Conservation (phyloP, 2,888 invertebrate species). For the Yponomeuta sedellus region DNA sequence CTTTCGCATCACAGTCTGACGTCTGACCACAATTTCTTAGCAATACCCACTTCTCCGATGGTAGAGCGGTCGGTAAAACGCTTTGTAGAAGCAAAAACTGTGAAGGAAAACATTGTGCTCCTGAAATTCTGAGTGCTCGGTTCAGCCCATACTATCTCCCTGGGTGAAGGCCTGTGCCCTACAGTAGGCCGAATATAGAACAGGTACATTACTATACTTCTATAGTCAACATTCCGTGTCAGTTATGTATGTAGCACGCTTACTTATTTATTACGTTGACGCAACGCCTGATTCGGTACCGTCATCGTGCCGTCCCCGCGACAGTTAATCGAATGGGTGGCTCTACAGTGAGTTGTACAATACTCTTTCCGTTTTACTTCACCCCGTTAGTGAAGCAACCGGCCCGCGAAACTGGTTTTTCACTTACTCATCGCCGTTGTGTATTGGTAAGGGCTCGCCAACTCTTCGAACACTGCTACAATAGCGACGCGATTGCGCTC, state of each 20-base stretch:
- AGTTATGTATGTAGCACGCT: conserved; percentile 47
- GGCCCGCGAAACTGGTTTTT: neutral
- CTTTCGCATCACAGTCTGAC: too few relatives aligned
- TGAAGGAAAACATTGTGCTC: too few relatives aligned
- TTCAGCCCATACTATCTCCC: too few relatives aligned
- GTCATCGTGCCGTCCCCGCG: neutral
- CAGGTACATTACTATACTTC: neutral
- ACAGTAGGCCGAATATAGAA: neutral
- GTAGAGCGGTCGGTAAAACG: too few relatives aligned
- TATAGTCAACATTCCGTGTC: conserved; percentile 9
- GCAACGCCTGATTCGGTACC: conserved; percentile 7
- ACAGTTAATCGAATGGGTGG: neutral
- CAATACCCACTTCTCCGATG: too few relatives aligned
- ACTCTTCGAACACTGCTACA: neutral
- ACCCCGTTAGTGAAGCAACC: neutral
- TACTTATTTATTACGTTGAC: conserved; percentile 9
- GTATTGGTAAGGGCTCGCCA: neutral
- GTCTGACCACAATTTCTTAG: too few relatives aligned
- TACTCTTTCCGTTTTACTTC: conserved; percentile 6
- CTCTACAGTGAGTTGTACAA: neutral
- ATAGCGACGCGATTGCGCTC: too few relatives aligned
- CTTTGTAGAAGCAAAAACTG: too few relatives aligned
- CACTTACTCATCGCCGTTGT: neutral
- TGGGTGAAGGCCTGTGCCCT: too few relatives aligned
- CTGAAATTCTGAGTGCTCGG: too few relatives aligned